Percentiles rank a stretch among this genome's conserved stretches.
These are phyloP conservation scores for Cynopterus brachyotis DNA, from an alignment of 2,113 vertebrate genomes.

Conservation along the genomic window DNA sequence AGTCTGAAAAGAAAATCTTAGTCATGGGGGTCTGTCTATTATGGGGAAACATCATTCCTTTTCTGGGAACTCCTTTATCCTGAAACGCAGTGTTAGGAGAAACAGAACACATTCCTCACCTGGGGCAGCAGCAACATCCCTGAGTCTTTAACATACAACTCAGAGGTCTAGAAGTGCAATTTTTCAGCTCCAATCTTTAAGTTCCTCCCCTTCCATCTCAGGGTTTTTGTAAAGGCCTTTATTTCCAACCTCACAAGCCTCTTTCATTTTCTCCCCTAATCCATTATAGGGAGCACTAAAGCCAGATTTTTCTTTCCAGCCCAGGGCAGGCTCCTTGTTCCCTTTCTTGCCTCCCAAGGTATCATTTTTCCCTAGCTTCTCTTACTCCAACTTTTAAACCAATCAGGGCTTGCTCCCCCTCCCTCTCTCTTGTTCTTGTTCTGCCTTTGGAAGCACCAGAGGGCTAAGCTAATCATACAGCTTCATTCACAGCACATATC, in stretches of 20 bases:
- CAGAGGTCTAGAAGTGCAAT: neutral
- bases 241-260: neutral
- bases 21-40: neutral
- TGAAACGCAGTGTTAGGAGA: neutral
- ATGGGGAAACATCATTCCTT: neutral
- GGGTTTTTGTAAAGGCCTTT: conserved; percentile 11
- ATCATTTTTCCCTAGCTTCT: conserved; percentile 25
- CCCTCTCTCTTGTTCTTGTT: neutral
- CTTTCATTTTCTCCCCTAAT: conserved; percentile 32
- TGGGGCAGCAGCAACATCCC: neutral
- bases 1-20: neutral
- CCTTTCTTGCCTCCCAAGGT: neutral
- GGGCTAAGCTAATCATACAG: neutral
- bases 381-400: neutral
- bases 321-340: neutral
- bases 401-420: neutral
- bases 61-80: neutral
- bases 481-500: neutral
- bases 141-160: neutral
- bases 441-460: neutral
- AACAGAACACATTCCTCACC: neutral
- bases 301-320: conserved; percentile 40
- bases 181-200: neutral
- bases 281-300: conserved; percentile 18
- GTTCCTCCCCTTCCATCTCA: neutral